Percentiles rank a stretch among this genome's conserved stretches.
Evolutionary conservation across 1,140 invertebrate genomes (phyloP).

Genomic region (Trichoplusia ni): DNA sequence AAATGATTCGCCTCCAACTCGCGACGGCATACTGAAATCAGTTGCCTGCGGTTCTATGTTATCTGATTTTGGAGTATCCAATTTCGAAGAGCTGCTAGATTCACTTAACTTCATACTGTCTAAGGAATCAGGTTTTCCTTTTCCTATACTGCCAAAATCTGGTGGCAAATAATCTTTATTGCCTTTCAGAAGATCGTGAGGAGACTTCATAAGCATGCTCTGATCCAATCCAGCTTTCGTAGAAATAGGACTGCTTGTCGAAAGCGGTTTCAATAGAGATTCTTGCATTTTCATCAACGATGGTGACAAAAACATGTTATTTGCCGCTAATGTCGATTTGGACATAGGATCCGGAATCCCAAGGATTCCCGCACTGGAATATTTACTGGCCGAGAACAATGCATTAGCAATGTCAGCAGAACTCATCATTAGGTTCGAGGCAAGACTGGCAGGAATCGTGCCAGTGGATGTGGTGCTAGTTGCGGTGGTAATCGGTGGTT

Average conservation of each 20-base stretch:
- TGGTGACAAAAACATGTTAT: slow-evolving; percentile 85
- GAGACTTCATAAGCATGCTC: slow-evolving; percentile 72
- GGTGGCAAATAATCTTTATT: slow-evolving; percentile 79
- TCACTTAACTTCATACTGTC: slow-evolving; percentile 62
- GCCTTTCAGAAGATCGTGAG: slow-evolving; percentile 74
- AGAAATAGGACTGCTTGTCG: slow-evolving; percentile 73
- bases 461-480: slow-evolving; percentile 64
- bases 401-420: slow-evolving; percentile 83
- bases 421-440: slow-evolving; percentile 83
- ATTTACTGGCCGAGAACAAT: slow-evolving; percentile 83
- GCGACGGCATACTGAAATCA: slow-evolving; percentile 69
- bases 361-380: slow-evolving; percentile 82
- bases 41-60: slow-evolving; percentile 53
- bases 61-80: slow-evolving; percentile 59
- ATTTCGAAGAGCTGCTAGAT: slow-evolving; percentile 52
- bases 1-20: slow-evolving; percentile 72
- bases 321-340: slow-evolving; percentile 85
- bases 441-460: slow-evolving; percentile 78
- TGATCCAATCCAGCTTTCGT: slow-evolving; percentile 74
- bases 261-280: slow-evolving; percentile 76
- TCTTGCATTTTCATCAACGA: slow-evolving; percentile 81
- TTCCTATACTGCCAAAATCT: slow-evolving; percentile 74
- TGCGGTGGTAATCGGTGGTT: slow-evolving; percentile 66
- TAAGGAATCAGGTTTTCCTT: slow-evolving; percentile 67
- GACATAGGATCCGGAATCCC: slow-evolving; percentile 86